Conservation (phyloP, 2,113 vertebrate genomes). For the Dasyurus viverrinus region DNA sequence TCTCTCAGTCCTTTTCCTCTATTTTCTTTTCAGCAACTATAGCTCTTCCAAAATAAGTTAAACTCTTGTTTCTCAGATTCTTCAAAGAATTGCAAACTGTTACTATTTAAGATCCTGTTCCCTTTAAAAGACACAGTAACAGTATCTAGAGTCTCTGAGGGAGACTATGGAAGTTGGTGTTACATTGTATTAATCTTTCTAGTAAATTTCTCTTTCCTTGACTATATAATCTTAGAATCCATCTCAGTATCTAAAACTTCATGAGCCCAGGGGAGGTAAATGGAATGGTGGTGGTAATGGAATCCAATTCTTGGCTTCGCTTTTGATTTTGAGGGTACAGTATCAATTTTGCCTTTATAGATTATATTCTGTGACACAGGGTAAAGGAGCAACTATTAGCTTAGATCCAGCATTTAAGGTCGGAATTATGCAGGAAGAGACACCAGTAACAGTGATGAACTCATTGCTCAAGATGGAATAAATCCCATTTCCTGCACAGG, state of each 20-base stretch:
- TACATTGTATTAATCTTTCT: neutral
- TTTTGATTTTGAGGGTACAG: conserved; percentile 37
- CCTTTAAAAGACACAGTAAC: neutral
- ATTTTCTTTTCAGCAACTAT: neutral
- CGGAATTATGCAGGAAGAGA: conserved; percentile 69
- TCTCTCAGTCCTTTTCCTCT: neutral
- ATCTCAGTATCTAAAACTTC: conserved; percentile 41
- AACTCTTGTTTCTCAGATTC: neutral
- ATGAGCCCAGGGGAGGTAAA: neutral
- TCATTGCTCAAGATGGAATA: conserved; percentile 54
- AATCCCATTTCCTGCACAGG: conserved; percentile 52
- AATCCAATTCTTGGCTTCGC: neutral
- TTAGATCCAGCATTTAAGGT: conserved; percentile 15
- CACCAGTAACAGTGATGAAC: conserved; percentile 72
- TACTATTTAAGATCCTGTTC: neutral
- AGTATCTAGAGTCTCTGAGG: neutral
- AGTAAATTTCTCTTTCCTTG: conserved; percentile 8
- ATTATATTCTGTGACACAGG: conserved; percentile 13
- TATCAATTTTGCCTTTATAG: conserved; percentile 22
- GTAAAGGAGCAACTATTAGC: conserved; percentile 27
- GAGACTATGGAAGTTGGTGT: neutral
- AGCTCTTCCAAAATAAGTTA: neutral
- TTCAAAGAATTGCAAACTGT: neutral
- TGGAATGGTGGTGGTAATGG: neutral
- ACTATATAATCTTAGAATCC: conserved; percentile 10